These are phyloP conservation scores for Poeciliopsis prolifica DNA, from an alignment of 2,113 vertebrate genomes.

Conservation along the genomic window DNA sequence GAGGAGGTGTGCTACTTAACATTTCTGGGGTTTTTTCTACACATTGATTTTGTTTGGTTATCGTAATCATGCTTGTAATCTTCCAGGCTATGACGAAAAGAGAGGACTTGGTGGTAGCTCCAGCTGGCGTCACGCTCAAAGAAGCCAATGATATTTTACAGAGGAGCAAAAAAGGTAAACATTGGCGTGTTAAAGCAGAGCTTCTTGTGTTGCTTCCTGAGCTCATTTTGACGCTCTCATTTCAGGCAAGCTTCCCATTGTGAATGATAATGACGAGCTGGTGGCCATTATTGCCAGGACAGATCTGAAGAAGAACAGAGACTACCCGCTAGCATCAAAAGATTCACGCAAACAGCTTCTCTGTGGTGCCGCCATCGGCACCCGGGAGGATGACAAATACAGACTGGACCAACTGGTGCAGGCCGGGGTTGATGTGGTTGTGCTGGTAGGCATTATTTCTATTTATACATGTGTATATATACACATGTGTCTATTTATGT, in stretches of 20 bases:
- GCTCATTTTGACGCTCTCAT: background rate
- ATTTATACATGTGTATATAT: too few species aligned
- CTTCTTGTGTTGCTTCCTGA: background rate
- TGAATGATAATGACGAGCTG: conserved; percentile 89
- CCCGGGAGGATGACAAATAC: conserved; percentile 92
- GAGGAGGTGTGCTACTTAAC: conserved; percentile 75
- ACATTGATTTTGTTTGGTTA: background rate
- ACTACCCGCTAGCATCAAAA: conserved; percentile 93
- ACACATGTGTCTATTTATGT: background rate
- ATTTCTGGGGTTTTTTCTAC: background rate
- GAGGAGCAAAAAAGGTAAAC: conserved; percentile 91
- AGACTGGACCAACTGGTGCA: conserved; percentile 89
- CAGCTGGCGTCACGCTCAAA: conserved; percentile 89
- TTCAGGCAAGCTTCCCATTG: conserved; percentile 91
- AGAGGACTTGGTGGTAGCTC: conserved; percentile 90
- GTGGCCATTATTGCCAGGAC: conserved; percentile 93
- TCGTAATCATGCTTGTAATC: conserved; percentile 8
- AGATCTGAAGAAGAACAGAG: conserved; percentile 93
- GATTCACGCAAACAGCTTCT: conserved; percentile 92
- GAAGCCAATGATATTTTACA: conserved; percentile 94
- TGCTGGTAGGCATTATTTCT: conserved; percentile 81
- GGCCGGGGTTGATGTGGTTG: conserved; percentile 89
- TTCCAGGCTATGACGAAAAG: conserved; percentile 89
- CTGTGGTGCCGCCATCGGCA: conserved; percentile 90
- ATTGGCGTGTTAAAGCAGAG: background rate